Conservation (phyloP, 1,140 invertebrate species). For the Charaxes varanes region DNA sequence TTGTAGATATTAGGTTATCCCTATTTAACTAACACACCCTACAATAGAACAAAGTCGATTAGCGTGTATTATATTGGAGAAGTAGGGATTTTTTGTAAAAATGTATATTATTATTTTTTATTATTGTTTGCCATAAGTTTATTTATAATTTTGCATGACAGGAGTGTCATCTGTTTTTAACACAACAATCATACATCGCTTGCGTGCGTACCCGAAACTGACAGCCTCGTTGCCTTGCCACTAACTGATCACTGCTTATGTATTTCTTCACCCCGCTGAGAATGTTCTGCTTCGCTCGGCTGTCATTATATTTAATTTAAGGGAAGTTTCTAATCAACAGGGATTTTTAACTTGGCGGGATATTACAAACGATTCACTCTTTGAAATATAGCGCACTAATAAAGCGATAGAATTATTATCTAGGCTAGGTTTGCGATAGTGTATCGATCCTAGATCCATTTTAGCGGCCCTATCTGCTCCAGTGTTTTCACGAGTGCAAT, state of each 20-base stretch:
- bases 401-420: constrained; percentile 30
- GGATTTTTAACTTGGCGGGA: constrained; percentile 47
- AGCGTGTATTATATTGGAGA: too few species aligned
- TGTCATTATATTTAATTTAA: constrained; percentile 28
- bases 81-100: neutral
- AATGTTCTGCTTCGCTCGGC: constrained; percentile 70
- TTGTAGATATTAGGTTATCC: too few species aligned
- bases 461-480: constrained; percentile 58
- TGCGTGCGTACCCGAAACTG: constrained; percentile 56
- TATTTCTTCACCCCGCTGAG: constrained; percentile 67
- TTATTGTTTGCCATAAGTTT: too few species aligned
- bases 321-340: constrained; percentile 10
- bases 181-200: constrained; percentile 33
- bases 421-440: constrained; percentile 33
- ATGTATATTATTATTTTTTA: constrained; percentile 6
- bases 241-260: constrained; percentile 69
- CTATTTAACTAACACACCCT: too few species aligned
- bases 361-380: constrained; percentile 24
- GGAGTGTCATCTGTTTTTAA: constrained; percentile 20
- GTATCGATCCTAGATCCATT: constrained; percentile 39
- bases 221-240: constrained; percentile 66
- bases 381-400: constrained; percentile 22
- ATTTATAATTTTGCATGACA: constrained; percentile 31
- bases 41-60: too few species aligned
- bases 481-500: constrained; percentile 29